Evolutionary conservation across 1,140 invertebrate species (phyloP).

Genomic region (Heliconius hermathena): DNA sequence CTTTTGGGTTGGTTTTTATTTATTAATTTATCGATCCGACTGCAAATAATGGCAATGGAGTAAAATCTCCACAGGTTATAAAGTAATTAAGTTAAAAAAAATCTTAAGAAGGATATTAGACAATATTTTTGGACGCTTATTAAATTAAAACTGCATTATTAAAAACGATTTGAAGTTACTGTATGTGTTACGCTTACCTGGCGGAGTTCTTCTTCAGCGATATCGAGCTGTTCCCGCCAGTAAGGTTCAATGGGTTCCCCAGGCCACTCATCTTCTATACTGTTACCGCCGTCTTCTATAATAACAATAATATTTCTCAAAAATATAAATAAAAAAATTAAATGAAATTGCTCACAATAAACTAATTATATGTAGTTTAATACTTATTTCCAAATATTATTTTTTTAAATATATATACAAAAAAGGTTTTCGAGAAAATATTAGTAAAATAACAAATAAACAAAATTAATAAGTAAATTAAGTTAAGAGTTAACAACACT

Average conservation of each 20-base stretch:
- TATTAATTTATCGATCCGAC: not conserved
- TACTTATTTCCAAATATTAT: not conserved
- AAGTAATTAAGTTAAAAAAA: too few species aligned
- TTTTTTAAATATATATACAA: too few species aligned
- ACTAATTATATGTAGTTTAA: not conserved
- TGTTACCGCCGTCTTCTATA: constrained; percentile 74
- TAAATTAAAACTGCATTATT: too few species aligned
- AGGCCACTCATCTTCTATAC: constrained; percentile 70
- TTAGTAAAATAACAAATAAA: constrained; percentile 4
- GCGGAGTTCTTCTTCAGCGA: constrained; percentile 66
- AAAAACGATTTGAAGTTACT: not conserved
- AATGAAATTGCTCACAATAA: too few species aligned
- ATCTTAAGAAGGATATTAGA: too few species aligned
- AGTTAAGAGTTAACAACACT: constrained; percentile 45
- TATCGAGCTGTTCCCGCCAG: constrained; percentile 66
- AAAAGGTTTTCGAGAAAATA: not conserved
- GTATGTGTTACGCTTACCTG: constrained; percentile 52
- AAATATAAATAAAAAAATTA: not conserved
- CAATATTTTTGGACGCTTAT: too few species aligned
- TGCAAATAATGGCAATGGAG: too few species aligned
- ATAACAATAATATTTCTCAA: constrained; percentile 14
- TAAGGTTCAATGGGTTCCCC: constrained; percentile 67
- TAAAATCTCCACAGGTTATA: too few species aligned
- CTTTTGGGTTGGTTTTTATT: not conserved
- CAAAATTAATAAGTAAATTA: not conserved